Base-by-base conservation (phyloP, 2,888 invertebrate species). In the Lycophotia porphyrea region DNA sequence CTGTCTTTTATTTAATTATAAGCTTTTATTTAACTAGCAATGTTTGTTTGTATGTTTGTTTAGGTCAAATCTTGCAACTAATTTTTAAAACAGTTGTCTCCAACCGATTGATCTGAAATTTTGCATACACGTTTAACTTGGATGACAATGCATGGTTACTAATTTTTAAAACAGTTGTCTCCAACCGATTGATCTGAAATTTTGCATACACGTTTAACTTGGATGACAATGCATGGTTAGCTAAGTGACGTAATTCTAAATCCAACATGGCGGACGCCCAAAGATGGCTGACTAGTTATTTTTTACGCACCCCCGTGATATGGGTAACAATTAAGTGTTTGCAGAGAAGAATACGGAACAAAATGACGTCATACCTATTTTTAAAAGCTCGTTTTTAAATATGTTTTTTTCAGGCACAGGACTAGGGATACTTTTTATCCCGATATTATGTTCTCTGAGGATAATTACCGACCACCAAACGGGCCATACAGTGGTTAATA, bases 1-100 rank as follows among this genome's bases (percentile, higher is more conserved):
- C 36, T 73, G 11, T 58, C 15, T 42, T 77, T 78, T 58, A n/a
- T n/a, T n/a, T n/a, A n/a, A n/a, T n/a, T 58, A 58, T 8, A 31
- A 58, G 18, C 7, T 31, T 58, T 31, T 31, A 58, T 58, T 58
- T 31, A 31, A 58, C 31, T 31, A 31, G 58, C 18, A 31, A 27
- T 27, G 27, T 58, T 55, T 27, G 27, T 58, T 55, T 27, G 55
- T 55, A 27, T 7, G 55, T 55, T 58, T 58, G 8, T 31, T 58
- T 3, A 31, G 18, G 15, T 31, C 18, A 31, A 18, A 55, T 27
- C 15, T 24, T 24, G 49, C 24, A 49, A 49, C 8, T 9, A 3
- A 9, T 2, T 49, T 47, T 52, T n/a, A n/a, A 52, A 52, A 52
- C n/a, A 5, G 11, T n/a, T n/a, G 13, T n/a, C n/a, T 0, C 11